These are phyloP conservation scores for Harpagoxenus sublaevis DNA, from an alignment of 2,888 invertebrate species.

Conservation along the genomic window DNA sequence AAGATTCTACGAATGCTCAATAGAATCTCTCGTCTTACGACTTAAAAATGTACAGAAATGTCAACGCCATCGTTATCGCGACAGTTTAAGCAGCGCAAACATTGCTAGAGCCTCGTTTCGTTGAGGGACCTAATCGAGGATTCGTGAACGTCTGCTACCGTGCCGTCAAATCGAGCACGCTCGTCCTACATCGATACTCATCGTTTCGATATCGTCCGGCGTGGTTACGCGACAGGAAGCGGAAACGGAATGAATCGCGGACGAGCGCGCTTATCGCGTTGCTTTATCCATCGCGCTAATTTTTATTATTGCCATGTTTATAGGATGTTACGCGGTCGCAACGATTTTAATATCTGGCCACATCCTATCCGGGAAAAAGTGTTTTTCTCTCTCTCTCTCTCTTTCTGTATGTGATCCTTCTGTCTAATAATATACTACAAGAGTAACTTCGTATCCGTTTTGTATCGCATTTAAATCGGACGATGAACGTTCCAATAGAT, in stretches of 20 bases:
- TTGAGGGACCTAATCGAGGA: constrained; percentile 45
- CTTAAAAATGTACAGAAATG: constrained; percentile 17
- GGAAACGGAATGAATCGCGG: constrained; percentile 77
- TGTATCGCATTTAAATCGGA: constrained; percentile 29
- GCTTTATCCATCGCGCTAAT: constrained; percentile 75
- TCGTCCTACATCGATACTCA: constrained; percentile 42
- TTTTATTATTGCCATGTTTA: constrained; percentile 58
- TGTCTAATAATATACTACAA: constrained; percentile 41
- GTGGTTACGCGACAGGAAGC: constrained; percentile 67
- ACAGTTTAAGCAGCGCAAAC: constrained; percentile 44
- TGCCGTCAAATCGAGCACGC: constrained; percentile 26
- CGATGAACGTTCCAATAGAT: constrained; percentile 27
- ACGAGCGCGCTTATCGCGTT: constrained; percentile 72
- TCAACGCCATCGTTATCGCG: constrained; percentile 40
- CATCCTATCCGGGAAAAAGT: constrained; percentile 68
- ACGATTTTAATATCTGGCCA: constrained; percentile 57
- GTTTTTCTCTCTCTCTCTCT: constrained; percentile 1
- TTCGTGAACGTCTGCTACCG: constrained; percentile 46
- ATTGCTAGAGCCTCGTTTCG: constrained; percentile 3
- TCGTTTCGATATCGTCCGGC: constrained; percentile 46
- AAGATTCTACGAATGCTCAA: background rate
- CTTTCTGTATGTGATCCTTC: background rate
- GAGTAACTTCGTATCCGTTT: background rate
- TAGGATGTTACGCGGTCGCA: constrained; percentile 38
- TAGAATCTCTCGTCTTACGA: background rate